phyloP scores from a whole-genome alignment of 2,888 invertebrate species.

The Petrolisthes cinctipes region DNA sequence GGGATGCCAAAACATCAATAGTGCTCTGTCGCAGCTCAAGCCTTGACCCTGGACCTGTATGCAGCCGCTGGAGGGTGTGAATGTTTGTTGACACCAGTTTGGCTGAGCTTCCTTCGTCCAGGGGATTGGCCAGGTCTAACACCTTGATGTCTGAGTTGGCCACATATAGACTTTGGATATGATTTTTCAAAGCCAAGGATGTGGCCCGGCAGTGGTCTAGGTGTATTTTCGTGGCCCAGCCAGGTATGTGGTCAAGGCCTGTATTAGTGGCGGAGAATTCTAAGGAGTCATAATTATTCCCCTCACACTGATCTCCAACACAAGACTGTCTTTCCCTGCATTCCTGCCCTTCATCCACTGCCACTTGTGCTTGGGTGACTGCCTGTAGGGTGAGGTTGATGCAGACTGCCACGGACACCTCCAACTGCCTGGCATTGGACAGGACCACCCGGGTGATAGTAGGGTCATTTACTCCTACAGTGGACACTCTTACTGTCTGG shows the following conservation, averaged over 20 bases:
- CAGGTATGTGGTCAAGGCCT: neutral
- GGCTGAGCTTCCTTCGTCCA: neutral
- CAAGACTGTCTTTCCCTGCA: neutral
- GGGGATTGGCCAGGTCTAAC: neutral
- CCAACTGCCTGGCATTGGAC: neutral
- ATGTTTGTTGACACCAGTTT: neutral
- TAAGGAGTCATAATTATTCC: neutral
- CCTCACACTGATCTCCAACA: neutral
- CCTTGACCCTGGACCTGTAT: slow-evolving; percentile 1
- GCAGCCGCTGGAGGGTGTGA: neutral
- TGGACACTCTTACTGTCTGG: neutral
- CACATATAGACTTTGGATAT: neutral
- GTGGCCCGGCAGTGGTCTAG: neutral
- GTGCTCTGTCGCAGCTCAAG: neutral
- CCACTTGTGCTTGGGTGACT: neutral
- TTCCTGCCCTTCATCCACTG: neutral
- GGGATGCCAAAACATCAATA: slow-evolving; percentile 8
- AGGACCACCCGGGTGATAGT: neutral
- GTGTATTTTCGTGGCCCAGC: neutral
- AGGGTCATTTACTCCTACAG: neutral
- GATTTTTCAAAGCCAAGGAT: neutral
- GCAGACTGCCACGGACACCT: neutral
- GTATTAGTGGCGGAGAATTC: neutral
- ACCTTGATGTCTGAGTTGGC: neutral
- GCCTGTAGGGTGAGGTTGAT: neutral